Percentiles rank a stretch among this genome's conserved stretches.
phyloP scores from a whole-genome alignment of 1,140 invertebrate species.

The Drosophila micromelanica region DNA sequence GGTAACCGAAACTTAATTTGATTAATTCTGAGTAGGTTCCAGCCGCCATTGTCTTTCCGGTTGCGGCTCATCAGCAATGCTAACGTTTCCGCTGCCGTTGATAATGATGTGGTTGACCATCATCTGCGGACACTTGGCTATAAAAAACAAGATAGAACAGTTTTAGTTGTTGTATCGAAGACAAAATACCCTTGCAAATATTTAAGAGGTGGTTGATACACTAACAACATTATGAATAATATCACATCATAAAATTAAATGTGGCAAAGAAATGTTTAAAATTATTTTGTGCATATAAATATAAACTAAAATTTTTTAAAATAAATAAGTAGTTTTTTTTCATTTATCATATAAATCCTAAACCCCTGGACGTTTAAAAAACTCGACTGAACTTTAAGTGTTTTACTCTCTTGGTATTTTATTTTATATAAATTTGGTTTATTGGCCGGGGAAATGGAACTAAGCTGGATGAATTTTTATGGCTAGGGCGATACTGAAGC shows the following conservation, averaged over 20 bases:
- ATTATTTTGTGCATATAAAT: no score
- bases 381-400: no score
- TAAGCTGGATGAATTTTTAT: conserved; percentile 50
- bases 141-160: conserved; percentile 33
- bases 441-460: conserved; percentile 40
- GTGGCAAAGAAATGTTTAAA: no score
- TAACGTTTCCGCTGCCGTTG: conserved; percentile 47
- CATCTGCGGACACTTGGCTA: conserved; percentile 48
- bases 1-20: conserved; percentile 74
- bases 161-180: background rate
- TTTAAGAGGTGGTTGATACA: no score
- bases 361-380: no score
- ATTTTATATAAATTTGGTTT: conserved; percentile 60
- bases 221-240: no score
- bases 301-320: no score
- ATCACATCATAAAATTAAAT: no score
- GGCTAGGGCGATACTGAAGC: conserved; percentile 34
- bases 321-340: no score
- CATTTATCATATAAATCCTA: no score
- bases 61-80: conserved; percentile 63
- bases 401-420: conserved; percentile 37
- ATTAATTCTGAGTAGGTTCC: conserved; percentile 72
- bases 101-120: conserved; percentile 72
- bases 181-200: conserved; percentile 2
- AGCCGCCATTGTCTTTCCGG: conserved; percentile 62